phyloP scores from a whole-genome alignment of 2,797 vertebrate genomes.

The Toxotes lorentzi region DNA sequence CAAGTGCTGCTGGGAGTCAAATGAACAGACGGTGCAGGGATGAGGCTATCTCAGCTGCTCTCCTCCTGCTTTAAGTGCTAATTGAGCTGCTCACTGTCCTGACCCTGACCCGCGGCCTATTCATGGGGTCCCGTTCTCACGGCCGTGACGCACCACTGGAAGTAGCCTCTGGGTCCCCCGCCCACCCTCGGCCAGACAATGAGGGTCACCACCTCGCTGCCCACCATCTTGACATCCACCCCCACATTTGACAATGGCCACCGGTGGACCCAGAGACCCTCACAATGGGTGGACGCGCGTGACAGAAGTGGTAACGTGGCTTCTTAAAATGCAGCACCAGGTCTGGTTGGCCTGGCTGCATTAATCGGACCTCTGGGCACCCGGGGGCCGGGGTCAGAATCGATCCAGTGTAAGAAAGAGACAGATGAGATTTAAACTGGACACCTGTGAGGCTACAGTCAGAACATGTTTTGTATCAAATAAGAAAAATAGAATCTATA shows the following conservation, averaged over 20 bases:
- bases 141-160: constrained; percentile 73
- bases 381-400: constrained; percentile 48
- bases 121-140: constrained; percentile 79
- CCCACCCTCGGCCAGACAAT: constrained; percentile 65
- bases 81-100: constrained; percentile 74
- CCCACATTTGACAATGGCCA: constrained; percentile 72
- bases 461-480: neutral
- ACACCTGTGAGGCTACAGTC: constrained; percentile 6
- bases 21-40: constrained; percentile 58
- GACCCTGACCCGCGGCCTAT: constrained; percentile 75
- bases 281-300: constrained; percentile 59
- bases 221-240: constrained; percentile 80
- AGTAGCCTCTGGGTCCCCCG: constrained; percentile 60
- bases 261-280: constrained; percentile 33
- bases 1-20: constrained; percentile 50
- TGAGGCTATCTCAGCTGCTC: constrained; percentile 66
- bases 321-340: constrained; percentile 62
- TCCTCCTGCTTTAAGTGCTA: constrained; percentile 77
- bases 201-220: constrained; percentile 72
- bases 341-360: constrained; percentile 43
- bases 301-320: constrained; percentile 65
- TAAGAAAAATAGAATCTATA: neutral
- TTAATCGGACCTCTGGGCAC: constrained; percentile 47
- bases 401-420: constrained; percentile 29
- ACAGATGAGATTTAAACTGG: constrained; percentile 29